A percentile compares a stretch with the other conserved stretches of the same genome.
Evolutionary conservation across 2,888 invertebrate genomes (phyloP).

Genomic region (Campoplex nolae): DNA sequence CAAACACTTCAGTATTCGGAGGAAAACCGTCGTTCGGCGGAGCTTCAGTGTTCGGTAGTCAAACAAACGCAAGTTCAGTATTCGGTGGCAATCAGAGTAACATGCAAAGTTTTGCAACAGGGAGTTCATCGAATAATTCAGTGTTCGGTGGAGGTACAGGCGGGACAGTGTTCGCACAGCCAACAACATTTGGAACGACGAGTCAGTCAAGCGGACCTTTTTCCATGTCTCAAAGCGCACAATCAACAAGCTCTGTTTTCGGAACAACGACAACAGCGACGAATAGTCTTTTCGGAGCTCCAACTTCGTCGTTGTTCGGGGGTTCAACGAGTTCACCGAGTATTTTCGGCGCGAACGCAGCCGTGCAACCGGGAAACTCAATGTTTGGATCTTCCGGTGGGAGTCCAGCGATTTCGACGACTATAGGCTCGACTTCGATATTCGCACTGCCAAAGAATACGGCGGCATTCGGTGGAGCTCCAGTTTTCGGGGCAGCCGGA

Average conservation of each 20-base stretch:
- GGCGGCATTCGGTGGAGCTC: slow-evolving; percentile 77
- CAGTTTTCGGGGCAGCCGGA: slow-evolving; percentile 76
- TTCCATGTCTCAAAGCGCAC: slow-evolving; percentile 74
- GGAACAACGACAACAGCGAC: slow-evolving; percentile 14
- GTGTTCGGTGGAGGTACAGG: slow-evolving; percentile 51
- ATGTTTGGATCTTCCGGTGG: slow-evolving; percentile 64
- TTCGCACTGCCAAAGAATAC: slow-evolving; percentile 75
- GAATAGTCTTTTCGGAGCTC: slow-evolving; percentile 68
- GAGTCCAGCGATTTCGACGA: slow-evolving; percentile 43
- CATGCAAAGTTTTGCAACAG: slow-evolving; percentile 55
- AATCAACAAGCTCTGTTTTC: slow-evolving; percentile 65
- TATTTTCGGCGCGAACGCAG: slow-evolving; percentile 69
- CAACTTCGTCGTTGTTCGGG: slow-evolving; percentile 75
- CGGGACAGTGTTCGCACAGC: slow-evolving; percentile 70
- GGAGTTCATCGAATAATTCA: slow-evolving; percentile 32
- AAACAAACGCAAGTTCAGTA: slow-evolving; percentile 72
- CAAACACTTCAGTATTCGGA: slow-evolving; percentile 75
- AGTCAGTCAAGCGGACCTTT: slow-evolving; percentile 73
- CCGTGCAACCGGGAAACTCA: slow-evolving; percentile 45
- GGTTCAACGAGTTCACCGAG: slow-evolving; percentile 69
- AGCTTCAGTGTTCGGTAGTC: slow-evolving; percentile 73
- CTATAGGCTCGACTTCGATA: slow-evolving; percentile 69
- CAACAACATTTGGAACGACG: slow-evolving; percentile 72
- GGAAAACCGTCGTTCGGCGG: slow-evolving; percentile 77
- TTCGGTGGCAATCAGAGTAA: slow-evolving; percentile 67